These are phyloP conservation scores for Argyrosomus regius DNA, from an alignment of 2,797 vertebrate genomes.

Conservation along the genomic window DNA sequence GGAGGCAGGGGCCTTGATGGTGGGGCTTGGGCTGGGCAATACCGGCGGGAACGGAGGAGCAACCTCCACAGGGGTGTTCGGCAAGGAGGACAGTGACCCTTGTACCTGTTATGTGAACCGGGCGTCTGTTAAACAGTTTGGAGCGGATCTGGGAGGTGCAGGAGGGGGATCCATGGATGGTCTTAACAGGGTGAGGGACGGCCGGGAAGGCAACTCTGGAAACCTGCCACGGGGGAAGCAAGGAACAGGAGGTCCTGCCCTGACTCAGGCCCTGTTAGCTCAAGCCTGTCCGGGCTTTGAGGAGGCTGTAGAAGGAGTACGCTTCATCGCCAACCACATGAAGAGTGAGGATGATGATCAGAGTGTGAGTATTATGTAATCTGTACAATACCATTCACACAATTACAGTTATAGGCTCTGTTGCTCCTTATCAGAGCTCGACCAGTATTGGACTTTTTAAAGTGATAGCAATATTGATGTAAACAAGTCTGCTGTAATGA, in stretches of 20 bases:
- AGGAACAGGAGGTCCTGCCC: slow-evolving; percentile 77
- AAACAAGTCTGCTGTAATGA: neutral
- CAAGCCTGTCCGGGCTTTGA: slow-evolving; percentile 83
- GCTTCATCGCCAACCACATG: slow-evolving; percentile 92
- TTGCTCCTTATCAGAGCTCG: neutral
- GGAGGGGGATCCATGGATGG: slow-evolving; percentile 82
- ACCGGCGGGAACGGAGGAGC: slow-evolving; percentile 64
- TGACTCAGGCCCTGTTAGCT: slow-evolving; percentile 87
- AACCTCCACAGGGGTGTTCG: slow-evolving; percentile 67
- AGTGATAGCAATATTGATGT: neutral
- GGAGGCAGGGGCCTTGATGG: slow-evolving; percentile 79
- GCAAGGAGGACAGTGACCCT: slow-evolving; percentile 84
- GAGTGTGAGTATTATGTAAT: slow-evolving; percentile 89
- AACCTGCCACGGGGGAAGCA: slow-evolving; percentile 80
- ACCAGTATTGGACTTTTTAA: neutral
- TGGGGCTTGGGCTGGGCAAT: slow-evolving; percentile 77
- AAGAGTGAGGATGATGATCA: slow-evolving; percentile 96
- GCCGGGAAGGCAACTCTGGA: slow-evolving; percentile 66
- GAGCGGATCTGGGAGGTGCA: slow-evolving; percentile 77
- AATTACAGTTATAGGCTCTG: neutral
- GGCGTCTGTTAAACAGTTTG: slow-evolving; percentile 88
- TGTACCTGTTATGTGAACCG: slow-evolving; percentile 94
- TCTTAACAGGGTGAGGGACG: slow-evolving; percentile 87
- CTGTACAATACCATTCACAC: neutral
- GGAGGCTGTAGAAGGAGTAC: slow-evolving; percentile 83